A percentile compares a stretch with the other conserved stretches of the same genome.
Conservation (phyloP, 2,113 vertebrate species). For the Alaudala cheleensis region DNA sequence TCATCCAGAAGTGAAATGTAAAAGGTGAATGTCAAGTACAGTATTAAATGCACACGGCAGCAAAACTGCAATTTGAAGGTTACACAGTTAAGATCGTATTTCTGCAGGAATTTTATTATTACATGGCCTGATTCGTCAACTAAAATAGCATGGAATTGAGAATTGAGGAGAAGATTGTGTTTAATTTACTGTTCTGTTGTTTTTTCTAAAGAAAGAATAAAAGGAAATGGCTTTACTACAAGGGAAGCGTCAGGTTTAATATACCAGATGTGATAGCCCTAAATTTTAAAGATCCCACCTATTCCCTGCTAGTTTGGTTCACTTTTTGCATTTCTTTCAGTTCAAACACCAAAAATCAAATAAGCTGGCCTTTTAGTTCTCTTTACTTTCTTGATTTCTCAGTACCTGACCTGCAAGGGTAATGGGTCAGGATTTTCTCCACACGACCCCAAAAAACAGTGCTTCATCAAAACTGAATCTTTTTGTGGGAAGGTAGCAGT, state of each 20-base stretch:
- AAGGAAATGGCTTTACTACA: slow-evolving; percentile 1
- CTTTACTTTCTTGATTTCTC: background rate
- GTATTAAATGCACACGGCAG: slow-evolving; percentile 11
- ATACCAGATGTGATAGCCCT: background rate
- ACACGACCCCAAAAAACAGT: background rate
- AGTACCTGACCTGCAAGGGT: background rate
- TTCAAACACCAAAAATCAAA: background rate
- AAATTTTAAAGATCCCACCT: background rate
- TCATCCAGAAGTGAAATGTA: slow-evolving; percentile 46
- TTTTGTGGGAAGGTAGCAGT: background rate
- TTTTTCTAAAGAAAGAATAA: slow-evolving; percentile 26
- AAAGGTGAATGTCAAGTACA: slow-evolving; percentile 32
- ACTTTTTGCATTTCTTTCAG: background rate
- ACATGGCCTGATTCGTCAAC: background rate
- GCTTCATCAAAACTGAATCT: background rate
- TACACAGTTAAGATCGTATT: slow-evolving; percentile 25
- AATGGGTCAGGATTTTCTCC: background rate
- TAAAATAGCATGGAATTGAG: slow-evolving; percentile 29
- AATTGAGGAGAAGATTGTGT: background rate
- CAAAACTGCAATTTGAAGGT: slow-evolving; percentile 2
- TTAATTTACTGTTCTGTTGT: slow-evolving; percentile 37
- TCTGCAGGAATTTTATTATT: slow-evolving; percentile 54
- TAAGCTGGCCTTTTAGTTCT: background rate
- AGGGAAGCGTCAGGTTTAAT: background rate
- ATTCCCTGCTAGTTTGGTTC: background rate